Evolutionary conservation across 2,797 vertebrate genomes (phyloP).

Genomic region (Sebastes baramenuke): DNA sequence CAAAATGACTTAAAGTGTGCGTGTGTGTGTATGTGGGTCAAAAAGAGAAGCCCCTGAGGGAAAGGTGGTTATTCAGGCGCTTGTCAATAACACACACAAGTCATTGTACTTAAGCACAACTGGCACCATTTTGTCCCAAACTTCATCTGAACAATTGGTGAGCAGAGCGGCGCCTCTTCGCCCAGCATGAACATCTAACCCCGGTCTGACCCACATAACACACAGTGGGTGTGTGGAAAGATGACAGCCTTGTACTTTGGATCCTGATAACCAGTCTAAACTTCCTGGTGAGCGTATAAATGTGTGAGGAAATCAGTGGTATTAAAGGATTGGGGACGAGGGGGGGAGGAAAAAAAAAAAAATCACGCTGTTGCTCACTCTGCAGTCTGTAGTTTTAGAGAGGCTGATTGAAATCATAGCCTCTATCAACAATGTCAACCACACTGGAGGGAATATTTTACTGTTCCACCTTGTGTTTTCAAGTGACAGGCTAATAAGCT

Average conservation of each 20-base stretch:
- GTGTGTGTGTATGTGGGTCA: conserved; percentile 40
- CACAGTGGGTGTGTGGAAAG: conserved; percentile 39
- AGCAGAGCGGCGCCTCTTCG: conserved; percentile 9
- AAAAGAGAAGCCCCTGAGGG: conserved; percentile 34
- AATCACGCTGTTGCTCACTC: conserved; percentile 31
- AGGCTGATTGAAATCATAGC: conserved; percentile 39
- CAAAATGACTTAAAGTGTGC: conserved; percentile 2
- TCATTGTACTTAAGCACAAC: conserved; percentile 1
- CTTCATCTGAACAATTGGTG: conserved; percentile 24
- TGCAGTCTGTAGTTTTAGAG: conserved; percentile 18
- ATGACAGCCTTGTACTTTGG: conserved; percentile 74
- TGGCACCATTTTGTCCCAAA: conserved; percentile 8
- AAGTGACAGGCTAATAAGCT: conserved; percentile 48
- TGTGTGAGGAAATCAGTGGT: conserved; percentile 62
- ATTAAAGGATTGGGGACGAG: conserved; percentile 62
- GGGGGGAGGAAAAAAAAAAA: not conserved
- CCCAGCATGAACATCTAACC: conserved; percentile 18
- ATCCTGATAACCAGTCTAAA: conserved; percentile 67
- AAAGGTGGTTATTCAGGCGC: conserved; percentile 22
- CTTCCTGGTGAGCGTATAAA: conserved; percentile 55
- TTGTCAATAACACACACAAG: conserved; percentile 27
- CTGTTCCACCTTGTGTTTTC: conserved; percentile 1
- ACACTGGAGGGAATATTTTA: not conserved
- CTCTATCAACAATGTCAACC: not conserved
- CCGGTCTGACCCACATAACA: conserved; percentile 43